Base-by-base conservation (phyloP, 2,113 vertebrate genomes). In the Orientallactaga bullata region DNA sequence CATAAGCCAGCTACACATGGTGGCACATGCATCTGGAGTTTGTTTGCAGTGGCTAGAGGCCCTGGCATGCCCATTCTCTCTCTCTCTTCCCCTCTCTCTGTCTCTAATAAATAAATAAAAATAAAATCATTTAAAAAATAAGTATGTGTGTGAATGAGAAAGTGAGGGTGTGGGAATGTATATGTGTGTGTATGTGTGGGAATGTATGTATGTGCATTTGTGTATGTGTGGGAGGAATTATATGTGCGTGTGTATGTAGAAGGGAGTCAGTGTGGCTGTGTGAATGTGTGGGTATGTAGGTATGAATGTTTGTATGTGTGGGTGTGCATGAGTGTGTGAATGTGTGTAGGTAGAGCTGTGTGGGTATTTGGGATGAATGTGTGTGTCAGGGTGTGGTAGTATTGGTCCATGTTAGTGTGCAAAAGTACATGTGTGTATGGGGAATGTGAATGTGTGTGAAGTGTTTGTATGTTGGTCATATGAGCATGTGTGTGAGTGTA, bases 391-490 rank as follows among this genome's bases (percentile, higher is more conserved):
- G 55, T 55, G 55, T 55, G 12, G 55, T 55, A 55, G 55, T 13
- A 7, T 55, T 6, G 55, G 55, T 82, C 35, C 60, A 12, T 11
- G 26, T 28, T 28, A 28, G 28, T 30, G 65, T 68, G 28, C 18
- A 39, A 26, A 23, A 17, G 37, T 65, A 5, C 65, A 42, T 47
- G 37, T 39, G 17, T 37, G 35, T 15, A 35, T 24, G 2, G 37
- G 4, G 18, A 7, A 15, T 8, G n/a, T 16, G 74, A n/a, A 15
- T 0, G 4, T 28, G 11, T 5, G 20, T n/a, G 9, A 51, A 47
- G 7, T 10, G 42, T 47, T 8, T 47, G 42, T 47, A 47, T 47
- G 42, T 47, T 47, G 55, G 10, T 55, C 15, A 11, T 51, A 3
- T 20, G 73, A 0, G 5, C 32, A 10, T 42, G 18, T 55, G 18